Base-by-base conservation (phyloP, 2,888 invertebrate species). In the Melanchra persicariae region DNA sequence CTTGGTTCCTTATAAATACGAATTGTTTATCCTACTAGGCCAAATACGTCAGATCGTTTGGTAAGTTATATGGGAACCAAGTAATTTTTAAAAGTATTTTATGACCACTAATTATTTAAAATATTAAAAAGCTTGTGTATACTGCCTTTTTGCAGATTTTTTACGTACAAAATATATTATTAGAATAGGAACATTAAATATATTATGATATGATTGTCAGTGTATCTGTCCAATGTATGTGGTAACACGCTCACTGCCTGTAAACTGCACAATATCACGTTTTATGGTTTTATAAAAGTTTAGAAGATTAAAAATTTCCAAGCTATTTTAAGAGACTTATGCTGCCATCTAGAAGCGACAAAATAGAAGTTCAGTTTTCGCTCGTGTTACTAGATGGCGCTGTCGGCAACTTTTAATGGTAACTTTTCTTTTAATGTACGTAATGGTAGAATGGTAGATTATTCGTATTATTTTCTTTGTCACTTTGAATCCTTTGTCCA, bases 131-230 rank as follows among this genome's bases (percentile, higher is more conserved):
- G 58, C 70, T 75, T 81, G 58, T 79, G 58, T 68, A 67, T 73
- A 72, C 82, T 81, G 82, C 74, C 60, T 69, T 71, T 67, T 70
- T 64, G 83, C 83, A 82, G 74, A 61, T 77, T 60, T 65, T 57
- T 81, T 80, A 82, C 83, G 83, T 83, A 83, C 83, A 83, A 83
- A 83, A 70, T 84, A 75, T 75, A 72, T 67, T 63, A 70, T 34
- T 69, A 64, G 30, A 15, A 30, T 62, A 19, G 17, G 0, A 2
- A 45, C 7, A 43, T 65, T 71, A 59, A 58, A 68, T 24, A 71
- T 79, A 59, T 65, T 64, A 66, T 57, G 60, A 54, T 64, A 66
- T 57, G 60, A 54, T 26, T 73, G 72, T 71, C 55, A 55, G 15
- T 78, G 58, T 74, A 34, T 57, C 30, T 62, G 37, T 58, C 30